Conservation (phyloP, 2,113 vertebrate genomes). For the Symphodus melops region DNA sequence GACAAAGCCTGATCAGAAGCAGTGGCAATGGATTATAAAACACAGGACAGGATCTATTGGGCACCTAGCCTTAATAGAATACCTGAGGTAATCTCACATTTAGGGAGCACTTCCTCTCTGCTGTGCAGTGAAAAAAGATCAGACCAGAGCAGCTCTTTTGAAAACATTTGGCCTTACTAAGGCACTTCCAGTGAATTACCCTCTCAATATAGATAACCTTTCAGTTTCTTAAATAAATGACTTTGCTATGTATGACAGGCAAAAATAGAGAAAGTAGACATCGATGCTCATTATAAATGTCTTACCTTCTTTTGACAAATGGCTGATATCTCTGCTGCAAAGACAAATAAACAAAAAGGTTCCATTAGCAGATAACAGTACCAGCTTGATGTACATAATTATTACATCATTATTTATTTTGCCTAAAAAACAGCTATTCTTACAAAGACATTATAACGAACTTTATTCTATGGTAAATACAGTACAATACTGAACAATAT, state of each 20-base stretch:
- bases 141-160: constrained; percentile 48
- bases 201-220: constrained; percentile 17
- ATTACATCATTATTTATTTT: no score
- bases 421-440: no score
- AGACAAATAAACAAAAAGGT: constrained; percentile 79
- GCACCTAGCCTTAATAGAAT: constrained; percentile 51
- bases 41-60: constrained; percentile 28
- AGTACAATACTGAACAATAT: no score
- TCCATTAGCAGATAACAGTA: constrained; percentile 39
- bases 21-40: constrained; percentile 56
- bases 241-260: constrained; percentile 23
- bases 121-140: constrained; percentile 55
- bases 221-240: constrained; percentile 40
- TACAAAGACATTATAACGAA: no score
- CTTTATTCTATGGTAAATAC: no score
- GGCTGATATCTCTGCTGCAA: constrained; percentile 99
- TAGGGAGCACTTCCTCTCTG: constrained; percentile 44
- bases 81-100: constrained; percentile 65
- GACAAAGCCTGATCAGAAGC: constrained; percentile 57
- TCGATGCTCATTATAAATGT: constrained; percentile 68
- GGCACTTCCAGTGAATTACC: constrained; percentile 19
- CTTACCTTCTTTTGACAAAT: constrained; percentile 99
- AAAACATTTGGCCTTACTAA: constrained; percentile 33
- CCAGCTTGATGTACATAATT: no score
- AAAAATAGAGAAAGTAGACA: constrained; percentile 31